Evolutionary conservation across 2,888 invertebrate species (phyloP), one percentile per base, ranked within the genome.

Genomic region (Diaphora mendica): DNA sequence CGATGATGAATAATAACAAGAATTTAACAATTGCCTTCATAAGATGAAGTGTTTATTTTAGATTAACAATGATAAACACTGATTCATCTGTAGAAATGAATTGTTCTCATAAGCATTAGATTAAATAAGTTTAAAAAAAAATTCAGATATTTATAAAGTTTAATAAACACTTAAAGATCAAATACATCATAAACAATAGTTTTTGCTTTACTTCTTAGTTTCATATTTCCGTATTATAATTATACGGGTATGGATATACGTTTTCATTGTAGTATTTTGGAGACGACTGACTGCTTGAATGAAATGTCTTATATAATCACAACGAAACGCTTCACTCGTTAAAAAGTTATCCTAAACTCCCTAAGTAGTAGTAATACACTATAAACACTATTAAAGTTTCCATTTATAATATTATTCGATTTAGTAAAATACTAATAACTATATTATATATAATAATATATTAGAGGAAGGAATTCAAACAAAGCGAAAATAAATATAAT

Each of bases 401-500:
- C 11, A 13, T 62, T 62, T 2, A 62, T 62, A 30, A 30, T 30
- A 62, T 62, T 30, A 62, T 30, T 30, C 30, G 33, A 17, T 20
- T 66, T 30, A 44, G 42, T 20, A 1, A 30, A 67, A 1, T 39
- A 48, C 51, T 23, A 8, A 23, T 55, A 55, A 55, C n/a, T 55
- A n/a, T n/a, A n/a, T n/a, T n/a, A n/a, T n/a, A n/a, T n/a, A n/a
- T n/a, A n/a, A n/a, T n/a, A n/a, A n/a, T n/a, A n/a, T n/a, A n/a
- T n/a, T n/a, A 78, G 77, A 68, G 71, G 75, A 71, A 84, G 74
- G 77, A 75, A 76, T 74, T 80, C 78, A 85, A 86, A 86, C 85
- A 82, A 78, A 78, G 82, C 84, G 85, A 86, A 85, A 85, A 85
- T 84, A 86, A 88, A 88, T 87, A 83, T 85, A 89, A 88, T 86